Base-by-base conservation (phyloP, 1,140 invertebrate species). In the Aphaenogaster ashmeadi region DNA sequence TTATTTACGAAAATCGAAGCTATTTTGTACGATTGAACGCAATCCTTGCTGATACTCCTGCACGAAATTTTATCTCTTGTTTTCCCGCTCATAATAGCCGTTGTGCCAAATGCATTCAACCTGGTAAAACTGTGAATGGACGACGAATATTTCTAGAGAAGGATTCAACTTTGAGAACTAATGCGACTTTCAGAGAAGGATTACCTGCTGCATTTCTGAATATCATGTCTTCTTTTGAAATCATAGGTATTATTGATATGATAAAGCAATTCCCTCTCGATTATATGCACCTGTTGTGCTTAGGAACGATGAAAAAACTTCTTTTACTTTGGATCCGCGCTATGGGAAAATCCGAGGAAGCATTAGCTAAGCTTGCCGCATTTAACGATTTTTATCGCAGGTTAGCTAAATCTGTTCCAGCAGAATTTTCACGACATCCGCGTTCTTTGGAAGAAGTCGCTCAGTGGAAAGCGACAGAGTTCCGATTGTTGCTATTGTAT, bases 381-480 rank as follows among this genome's bases (percentile, higher is more conserved):
- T 66, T 66, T 66, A 66, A 66, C 15, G 11, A 66, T 66, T 66
- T 36, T 66, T 66, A 66, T 38, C 36, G 8, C 2, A 66, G 36
- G 5, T 38, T 41, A 1, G 58, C 58, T 33, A 62, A 62, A 62
- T 62, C 6, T 62, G 27, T 62, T 62, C 27, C 27, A 62, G 21
- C 58, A 62, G 58, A 62, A 62, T 62, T 62, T 62, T 33, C 58
- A 62, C 58, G 58, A 62, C 3, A 6, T 62, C 58, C 58, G 27
- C 58, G 27, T 44, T 67, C 36, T 41, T 67, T 67, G 6, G 64
- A 41, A 67, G 64, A 67, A 67, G 36, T 41, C 18, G 7, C 36
- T 38, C 62, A 41, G 36, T 67, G 64, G 64, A 67, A 67, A 67
- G 64, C 64, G 64, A 41, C 64, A 67, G 64, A 67, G 7, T 67